Evolutionary conservation across 2,797 vertebrate species (phyloP).

Genomic region (Oreochromis grahami): DNA sequence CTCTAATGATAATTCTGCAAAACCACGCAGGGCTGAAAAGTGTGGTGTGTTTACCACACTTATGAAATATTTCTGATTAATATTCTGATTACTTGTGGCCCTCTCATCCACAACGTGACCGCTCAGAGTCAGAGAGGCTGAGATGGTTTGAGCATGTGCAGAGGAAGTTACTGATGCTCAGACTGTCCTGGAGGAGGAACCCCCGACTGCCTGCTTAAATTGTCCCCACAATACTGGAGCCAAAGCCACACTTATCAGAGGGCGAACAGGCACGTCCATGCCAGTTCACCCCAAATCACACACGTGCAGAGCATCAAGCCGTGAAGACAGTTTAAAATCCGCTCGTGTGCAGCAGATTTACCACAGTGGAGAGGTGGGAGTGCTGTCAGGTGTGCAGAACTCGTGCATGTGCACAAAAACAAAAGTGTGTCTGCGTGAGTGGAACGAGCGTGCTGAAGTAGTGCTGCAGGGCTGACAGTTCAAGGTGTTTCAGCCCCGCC

Average conservation of each 20-base stretch:
- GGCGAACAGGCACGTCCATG: background rate
- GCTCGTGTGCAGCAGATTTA: background rate
- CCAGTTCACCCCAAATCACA: background rate
- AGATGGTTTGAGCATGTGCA: no score
- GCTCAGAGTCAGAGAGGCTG: background rate
- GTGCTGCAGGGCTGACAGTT: background rate
- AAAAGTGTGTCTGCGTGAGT: background rate
- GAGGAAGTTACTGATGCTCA: background rate
- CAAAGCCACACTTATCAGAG: background rate
- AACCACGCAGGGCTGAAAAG: no score
- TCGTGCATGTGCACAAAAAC: background rate
- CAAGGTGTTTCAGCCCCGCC: background rate
- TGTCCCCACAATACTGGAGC: background rate
- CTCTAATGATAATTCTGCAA: no score
- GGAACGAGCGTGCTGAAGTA: background rate
- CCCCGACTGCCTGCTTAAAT: accelerated
- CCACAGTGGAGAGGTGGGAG: accelerated
- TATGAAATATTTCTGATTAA: no score
- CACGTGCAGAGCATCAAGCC: background rate
- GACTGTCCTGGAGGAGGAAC: background rate
- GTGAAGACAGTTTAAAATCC: background rate
- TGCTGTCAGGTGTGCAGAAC: background rate
- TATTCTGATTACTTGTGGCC: no score
- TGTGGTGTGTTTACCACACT: no score
- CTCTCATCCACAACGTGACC: no score